phyloP scores from a whole-genome alignment of 37 sponge, comb jelly and placozoan species.

The Beroe forskalii region DNA sequence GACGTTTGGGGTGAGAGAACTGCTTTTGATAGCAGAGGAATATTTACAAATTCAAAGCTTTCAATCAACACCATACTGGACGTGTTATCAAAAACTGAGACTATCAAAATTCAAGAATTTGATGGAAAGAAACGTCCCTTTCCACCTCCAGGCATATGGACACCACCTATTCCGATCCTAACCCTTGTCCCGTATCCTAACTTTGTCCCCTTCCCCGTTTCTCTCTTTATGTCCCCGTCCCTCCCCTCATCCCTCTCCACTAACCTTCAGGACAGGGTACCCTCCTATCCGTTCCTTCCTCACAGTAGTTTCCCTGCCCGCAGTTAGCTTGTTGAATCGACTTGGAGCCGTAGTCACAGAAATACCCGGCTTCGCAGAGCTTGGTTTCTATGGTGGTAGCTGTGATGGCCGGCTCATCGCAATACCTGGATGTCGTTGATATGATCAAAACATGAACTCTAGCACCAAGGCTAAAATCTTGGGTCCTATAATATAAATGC shows the following conservation, averaged over 20 bases:
- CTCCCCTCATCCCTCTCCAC: conserved; percentile 14
- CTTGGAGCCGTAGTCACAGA: conserved; percentile 39
- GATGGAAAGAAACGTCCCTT: background rate
- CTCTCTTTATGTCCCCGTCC: background rate
- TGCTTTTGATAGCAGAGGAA: no score
- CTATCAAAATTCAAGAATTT: background rate
- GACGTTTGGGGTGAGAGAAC: no score
- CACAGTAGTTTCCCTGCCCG: conserved; percentile 16
- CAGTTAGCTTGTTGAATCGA: background rate
- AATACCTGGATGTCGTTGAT: conserved; percentile 29
- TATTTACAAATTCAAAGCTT: no score
- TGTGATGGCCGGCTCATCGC: conserved; percentile 7
- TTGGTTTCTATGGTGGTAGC: conserved; percentile 20
- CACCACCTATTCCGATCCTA: no score
- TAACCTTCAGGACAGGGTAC: conserved; percentile 9
- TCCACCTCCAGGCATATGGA: background rate
- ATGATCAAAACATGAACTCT: no score
- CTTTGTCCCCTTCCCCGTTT: background rate
- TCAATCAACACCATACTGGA: no score
- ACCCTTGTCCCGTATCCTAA: no score
- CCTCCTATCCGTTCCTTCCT: conserved; percentile 8
- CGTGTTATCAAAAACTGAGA: no score
- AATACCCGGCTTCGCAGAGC: conserved; percentile 36
- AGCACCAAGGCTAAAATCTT: no score
- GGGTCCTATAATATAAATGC: no score